These are phyloP conservation scores for Strix uralensis DNA, from an alignment of 2,113 vertebrate genomes.

Conservation along the genomic window DNA sequence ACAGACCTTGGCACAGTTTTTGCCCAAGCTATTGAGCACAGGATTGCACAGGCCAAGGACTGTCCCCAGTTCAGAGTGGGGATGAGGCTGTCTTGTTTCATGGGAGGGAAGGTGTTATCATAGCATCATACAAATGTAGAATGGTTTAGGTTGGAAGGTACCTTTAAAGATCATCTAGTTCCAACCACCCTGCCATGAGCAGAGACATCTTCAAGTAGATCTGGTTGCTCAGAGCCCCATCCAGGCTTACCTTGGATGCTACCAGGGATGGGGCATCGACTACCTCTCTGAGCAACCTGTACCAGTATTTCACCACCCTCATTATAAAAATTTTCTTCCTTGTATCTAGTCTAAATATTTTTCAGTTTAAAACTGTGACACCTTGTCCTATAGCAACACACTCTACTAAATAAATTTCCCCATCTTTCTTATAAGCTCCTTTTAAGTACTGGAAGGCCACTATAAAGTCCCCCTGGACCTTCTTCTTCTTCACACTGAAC, in stretches of 20 bases:
- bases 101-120: not conserved
- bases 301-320: rapidly evolving
- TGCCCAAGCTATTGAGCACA: not conserved
- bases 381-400: rapidly evolving
- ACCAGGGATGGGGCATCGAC: not conserved
- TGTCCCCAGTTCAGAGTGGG: not conserved
- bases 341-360: too few relatives aligned
- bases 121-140: not conserved
- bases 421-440: rapidly evolving
- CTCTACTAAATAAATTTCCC: rapidly evolving
- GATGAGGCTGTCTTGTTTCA: not conserved
- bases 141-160: not conserved
- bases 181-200: rapidly evolving
- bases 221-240: not conserved
- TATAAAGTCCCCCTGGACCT: rapidly evolving
- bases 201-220: not conserved
- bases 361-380: too few relatives aligned
- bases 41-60: not conserved
- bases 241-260: rapidly evolving
- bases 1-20: not conserved
- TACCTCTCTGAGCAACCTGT: not conserved
- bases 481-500: not conserved
- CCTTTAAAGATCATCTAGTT: rapidly evolving
- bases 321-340: rapidly evolving
- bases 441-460: rapidly evolving